Evolutionary conservation across 2,113 vertebrate species (phyloP).

Genomic region (Sminthopsis crassicaudata): DNA sequence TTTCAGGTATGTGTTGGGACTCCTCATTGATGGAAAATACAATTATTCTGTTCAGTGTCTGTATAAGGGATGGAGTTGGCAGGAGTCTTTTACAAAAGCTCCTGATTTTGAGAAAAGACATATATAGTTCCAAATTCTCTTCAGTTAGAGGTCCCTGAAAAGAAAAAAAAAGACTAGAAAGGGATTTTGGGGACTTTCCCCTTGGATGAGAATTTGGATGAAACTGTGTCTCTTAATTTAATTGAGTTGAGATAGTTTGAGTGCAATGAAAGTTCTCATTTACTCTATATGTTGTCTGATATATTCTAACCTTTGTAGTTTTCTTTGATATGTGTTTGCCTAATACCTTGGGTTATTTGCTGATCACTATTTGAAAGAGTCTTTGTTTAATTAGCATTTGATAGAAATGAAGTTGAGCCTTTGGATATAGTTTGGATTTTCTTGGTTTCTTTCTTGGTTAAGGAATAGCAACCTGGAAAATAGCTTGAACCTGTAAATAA

Average conservation of each 20-base stretch:
- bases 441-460: neutral
- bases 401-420: neutral
- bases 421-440: neutral
- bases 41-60: neutral
- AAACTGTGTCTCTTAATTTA: neutral
- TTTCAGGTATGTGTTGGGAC: neutral
- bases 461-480: neutral
- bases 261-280: neutral
- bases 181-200: neutral
- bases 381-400: neutral
- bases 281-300: neutral
- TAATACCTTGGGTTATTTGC: neutral
- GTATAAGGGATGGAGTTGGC: neutral
- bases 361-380: neutral
- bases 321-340: neutral
- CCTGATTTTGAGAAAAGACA: neutral
- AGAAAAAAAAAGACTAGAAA: neutral
- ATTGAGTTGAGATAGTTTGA: neutral
- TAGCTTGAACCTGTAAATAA: neutral
- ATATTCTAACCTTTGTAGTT: neutral
- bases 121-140: neutral
- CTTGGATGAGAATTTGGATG: neutral
- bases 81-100: neutral
- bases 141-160: neutral
- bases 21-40: neutral